Conservation (phyloP, 2,888 invertebrate species). For the Stegana nigrithorax region DNA sequence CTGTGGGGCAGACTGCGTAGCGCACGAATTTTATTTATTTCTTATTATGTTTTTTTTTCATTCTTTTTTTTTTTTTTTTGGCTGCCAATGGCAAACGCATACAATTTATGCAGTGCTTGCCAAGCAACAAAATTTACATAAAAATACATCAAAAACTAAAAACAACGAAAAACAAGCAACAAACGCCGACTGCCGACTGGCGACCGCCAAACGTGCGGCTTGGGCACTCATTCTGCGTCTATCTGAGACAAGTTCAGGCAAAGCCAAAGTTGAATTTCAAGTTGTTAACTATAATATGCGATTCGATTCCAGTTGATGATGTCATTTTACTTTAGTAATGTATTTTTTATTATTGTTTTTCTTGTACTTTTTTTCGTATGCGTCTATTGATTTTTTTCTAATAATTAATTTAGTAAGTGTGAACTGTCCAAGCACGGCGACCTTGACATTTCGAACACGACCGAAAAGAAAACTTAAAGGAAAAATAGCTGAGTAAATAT, state of each 20-base stretch:
- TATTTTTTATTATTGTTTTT: background rate
- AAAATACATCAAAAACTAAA: background rate
- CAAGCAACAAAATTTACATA: slow-evolving; percentile 1
- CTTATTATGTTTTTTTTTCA: too few relatives aligned
- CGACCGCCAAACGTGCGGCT: background rate
- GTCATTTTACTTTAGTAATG: slow-evolving; percentile 42
- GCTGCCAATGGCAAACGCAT: background rate
- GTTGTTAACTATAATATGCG: slow-evolving; percentile 17
- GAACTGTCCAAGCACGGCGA: slow-evolving; percentile 28
- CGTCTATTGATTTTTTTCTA: slow-evolving; percentile 46
- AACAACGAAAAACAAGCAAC: too few relatives aligned
- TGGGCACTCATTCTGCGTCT: background rate
- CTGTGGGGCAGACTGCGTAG: too few relatives aligned
- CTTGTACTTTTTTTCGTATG: slow-evolving; percentile 13
- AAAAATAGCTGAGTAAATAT: too few relatives aligned
- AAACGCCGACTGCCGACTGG: too few relatives aligned
- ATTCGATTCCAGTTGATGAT: slow-evolving; percentile 39
- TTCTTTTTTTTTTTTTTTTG: too few relatives aligned
- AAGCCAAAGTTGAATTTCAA: slow-evolving; percentile 12
- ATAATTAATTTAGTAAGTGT: slow-evolving; percentile 51
- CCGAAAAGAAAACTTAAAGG: background rate
- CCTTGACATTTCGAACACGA: slow-evolving; percentile 45
- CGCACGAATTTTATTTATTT: too few relatives aligned
- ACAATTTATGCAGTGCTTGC: background rate
- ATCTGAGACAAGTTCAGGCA: slow-evolving; percentile 4